Percentiles rank a stretch among this genome's conserved stretches.
phyloP scores from a whole-genome alignment of 2,113 vertebrate genomes.

The Corythaeola cristata region DNA sequence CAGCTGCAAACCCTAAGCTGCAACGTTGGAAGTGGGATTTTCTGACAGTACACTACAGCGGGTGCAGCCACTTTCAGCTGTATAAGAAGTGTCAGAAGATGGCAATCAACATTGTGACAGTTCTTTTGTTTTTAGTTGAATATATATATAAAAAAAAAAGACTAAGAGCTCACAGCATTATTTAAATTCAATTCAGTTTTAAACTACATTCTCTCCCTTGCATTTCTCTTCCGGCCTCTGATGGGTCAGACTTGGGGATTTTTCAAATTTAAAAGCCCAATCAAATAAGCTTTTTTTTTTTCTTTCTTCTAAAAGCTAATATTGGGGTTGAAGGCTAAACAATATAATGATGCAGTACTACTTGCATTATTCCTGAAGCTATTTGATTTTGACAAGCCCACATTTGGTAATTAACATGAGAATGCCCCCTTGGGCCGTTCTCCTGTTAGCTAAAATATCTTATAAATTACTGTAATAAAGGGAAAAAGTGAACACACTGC shows the following conservation, averaged over 20 bases:
- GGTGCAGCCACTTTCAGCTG: not conserved
- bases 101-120: slow-evolving; percentile 41
- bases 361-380: slow-evolving; percentile 81
- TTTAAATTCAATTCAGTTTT: slow-evolving; percentile 46
- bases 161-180: not conserved
- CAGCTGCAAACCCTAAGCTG: not conserved
- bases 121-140: slow-evolving; percentile 21
- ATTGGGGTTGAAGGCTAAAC: slow-evolving; percentile 81
- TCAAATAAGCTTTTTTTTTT: slow-evolving; percentile 21
- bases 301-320: slow-evolving; percentile 69
- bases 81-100: not conserved
- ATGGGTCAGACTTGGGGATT: slow-evolving; percentile 38
- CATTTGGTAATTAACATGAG: slow-evolving; percentile 86
- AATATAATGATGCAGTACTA: slow-evolving; percentile 76
- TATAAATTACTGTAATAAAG: slow-evolving; percentile 86
- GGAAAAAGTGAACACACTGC: slow-evolving; percentile 79
- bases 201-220: slow-evolving; percentile 27
- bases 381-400: slow-evolving; percentile 86
- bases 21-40: not conserved
- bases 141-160: slow-evolving; percentile 17
- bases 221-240: slow-evolving; percentile 22
- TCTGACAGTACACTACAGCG: not conserved
- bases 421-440: slow-evolving; percentile 82
- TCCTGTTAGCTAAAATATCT: slow-evolving; percentile 86
- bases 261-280: slow-evolving; percentile 69